Evolutionary conservation across 2,113 vertebrate genomes (phyloP).

Genomic region (Amphiprion percula): DNA sequence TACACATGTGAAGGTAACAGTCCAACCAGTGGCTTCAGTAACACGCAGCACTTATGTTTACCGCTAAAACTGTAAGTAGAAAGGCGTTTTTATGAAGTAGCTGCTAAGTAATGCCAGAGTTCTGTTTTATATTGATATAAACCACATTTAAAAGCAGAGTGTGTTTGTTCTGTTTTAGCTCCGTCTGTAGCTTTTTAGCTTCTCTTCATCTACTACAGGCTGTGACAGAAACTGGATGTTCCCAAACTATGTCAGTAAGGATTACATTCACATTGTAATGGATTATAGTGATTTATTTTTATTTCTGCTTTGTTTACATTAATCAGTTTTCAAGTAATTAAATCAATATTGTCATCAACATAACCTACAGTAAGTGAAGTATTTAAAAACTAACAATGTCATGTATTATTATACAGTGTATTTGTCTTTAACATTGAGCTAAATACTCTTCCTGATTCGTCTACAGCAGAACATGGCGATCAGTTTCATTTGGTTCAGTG

Average conservation of each 20-base stretch:
- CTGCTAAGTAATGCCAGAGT: neutral
- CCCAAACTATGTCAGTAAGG: neutral
- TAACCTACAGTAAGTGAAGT: too few species aligned
- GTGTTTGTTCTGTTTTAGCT: neutral
- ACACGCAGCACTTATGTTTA: neutral
- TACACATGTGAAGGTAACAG: slow-evolving; percentile 43
- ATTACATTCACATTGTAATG: too few species aligned
- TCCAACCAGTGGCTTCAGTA: neutral
- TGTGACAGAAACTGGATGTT: neutral
- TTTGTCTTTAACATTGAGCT: too few species aligned
- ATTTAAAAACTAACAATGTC: too few species aligned
- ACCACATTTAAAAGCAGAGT: neutral
- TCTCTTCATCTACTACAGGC: neutral
- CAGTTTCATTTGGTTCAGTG: too few species aligned
- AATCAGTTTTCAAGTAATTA: too few species aligned
- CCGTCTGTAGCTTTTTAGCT: neutral
- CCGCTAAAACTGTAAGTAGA: neutral
- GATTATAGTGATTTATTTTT: too few species aligned
- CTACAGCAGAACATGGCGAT: too few species aligned
- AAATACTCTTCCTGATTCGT: too few species aligned
- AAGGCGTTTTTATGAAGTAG: neutral
- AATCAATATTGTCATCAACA: too few species aligned
- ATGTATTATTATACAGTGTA: too few species aligned
- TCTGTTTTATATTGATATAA: neutral
- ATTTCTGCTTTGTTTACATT: too few species aligned